Evolutionary conservation across 1,140 invertebrate species (phyloP), one percentile per base, ranked within the genome.

Genomic region (Cotesia vestalis): DNA sequence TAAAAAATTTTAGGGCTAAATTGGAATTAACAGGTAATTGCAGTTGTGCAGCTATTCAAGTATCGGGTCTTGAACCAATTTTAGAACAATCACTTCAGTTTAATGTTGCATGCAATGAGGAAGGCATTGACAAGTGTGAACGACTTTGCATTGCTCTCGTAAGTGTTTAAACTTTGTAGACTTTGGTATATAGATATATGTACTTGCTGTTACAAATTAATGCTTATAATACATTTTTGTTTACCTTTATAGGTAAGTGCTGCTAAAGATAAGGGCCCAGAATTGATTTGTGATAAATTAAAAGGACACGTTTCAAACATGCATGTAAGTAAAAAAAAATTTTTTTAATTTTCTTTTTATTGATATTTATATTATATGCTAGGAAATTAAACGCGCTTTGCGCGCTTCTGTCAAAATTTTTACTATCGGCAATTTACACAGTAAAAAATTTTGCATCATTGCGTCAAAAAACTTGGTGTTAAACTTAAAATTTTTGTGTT

Each of bases 281-380:
- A 59, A 9, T 14, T 80, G 62, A 78, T 81, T 51, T 81, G 80
- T 27, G 74, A 79, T 3, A 78, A 77, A 20, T 20, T 80, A 4
- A 77, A 73, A 1, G n/a, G 0, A 0, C 73, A 76, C 27, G 72
- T 80, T 35, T 69, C 78, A 11, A 78, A 77, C 52, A 46, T 81
- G 1, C 52, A 73, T 9, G 76, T 81, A 6, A 75, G 55, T 68
- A 27, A n/a, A 17, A 64, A 20, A 72, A n/a, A 34, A n/a, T n/a
- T n/a, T 71, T 55, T 63, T 73, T 67, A 51, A 20, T 59, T 9
- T 2, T 59, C 5, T 27, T 20, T 20, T 20, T 9, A 17, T 27
- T 20, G 9, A 8, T 40, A 40, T 40, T 8, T 40, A 20, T 20
- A 20, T 20, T n/a, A n/a, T n/a, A n/a, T n/a, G n/a, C n/a, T n/a